These are phyloP conservation scores for Dendrophyllia cribrosa DNA, from an alignment of 64 coral and sea anemone species.

Conservation along the genomic window DNA sequence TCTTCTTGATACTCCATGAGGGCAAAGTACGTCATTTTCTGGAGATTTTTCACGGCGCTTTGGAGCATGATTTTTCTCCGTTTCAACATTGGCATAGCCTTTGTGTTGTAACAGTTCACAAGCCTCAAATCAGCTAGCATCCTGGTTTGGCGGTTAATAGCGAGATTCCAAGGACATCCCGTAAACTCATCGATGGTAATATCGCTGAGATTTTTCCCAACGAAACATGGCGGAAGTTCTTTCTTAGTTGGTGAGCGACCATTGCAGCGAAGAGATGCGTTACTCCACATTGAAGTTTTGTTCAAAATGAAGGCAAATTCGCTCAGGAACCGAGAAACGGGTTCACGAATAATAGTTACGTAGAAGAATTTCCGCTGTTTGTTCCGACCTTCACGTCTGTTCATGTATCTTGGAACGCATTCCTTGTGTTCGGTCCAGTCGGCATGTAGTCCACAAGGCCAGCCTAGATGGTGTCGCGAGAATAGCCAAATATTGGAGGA, in stretches of 20 bases:
- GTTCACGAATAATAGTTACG: slow-evolving; percentile 80
- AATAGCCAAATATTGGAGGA: slow-evolving; percentile 82
- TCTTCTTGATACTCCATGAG: slow-evolving; percentile 88
- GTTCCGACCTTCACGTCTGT: slow-evolving; percentile 47
- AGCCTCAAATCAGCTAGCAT: slow-evolving; percentile 89
- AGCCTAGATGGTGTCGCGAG: slow-evolving; percentile 83
- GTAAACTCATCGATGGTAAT: slow-evolving; percentile 71
- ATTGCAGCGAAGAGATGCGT: slow-evolving; percentile 72
- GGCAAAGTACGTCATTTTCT: slow-evolving; percentile 91
- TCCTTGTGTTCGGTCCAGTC: slow-evolving; percentile 83
- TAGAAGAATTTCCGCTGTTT: slow-evolving; percentile 71
- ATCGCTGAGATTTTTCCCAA: slow-evolving; percentile 64
- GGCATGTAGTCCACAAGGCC: slow-evolving; percentile 91
- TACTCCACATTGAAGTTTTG: slow-evolving; percentile 69
- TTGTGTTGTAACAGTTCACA: slow-evolving; percentile 85
- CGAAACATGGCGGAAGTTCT: slow-evolving; percentile 86
- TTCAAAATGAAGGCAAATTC: slow-evolving; percentile 82
- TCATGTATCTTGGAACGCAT: slow-evolving; percentile 81
- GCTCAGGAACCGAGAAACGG: slow-evolving; percentile 85
- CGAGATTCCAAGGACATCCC: slow-evolving; percentile 84
- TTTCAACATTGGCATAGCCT: slow-evolving; percentile 29
- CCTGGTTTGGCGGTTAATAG: slow-evolving; percentile 91
- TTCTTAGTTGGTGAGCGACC: slow-evolving; percentile 61
- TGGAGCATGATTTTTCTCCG: slow-evolving; percentile 64
- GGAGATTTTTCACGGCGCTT: slow-evolving; percentile 85